Base-by-base conservation (phyloP, 2,113 vertebrate genomes). In the Lathamus discolor region DNA sequence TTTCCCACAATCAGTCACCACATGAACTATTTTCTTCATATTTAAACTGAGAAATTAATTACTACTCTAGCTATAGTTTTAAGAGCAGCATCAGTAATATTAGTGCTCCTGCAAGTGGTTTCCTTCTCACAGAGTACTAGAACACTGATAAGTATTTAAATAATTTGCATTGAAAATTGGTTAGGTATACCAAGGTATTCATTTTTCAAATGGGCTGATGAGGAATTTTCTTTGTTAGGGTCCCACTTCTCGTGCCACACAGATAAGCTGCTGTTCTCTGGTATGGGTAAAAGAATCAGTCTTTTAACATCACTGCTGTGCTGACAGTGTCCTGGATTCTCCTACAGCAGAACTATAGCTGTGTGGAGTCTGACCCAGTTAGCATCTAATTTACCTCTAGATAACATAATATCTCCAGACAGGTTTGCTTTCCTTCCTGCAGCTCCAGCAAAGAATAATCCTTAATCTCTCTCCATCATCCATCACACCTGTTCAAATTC, bases 231-330 rank as follows among this genome's bases (percentile, higher is more conserved):
- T 83, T 90, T 89, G 69, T 48, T 48, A 76, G 76, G 46, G 3
- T 79, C 37, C 57, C 29, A 39, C 86, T 95, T 61, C 61, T 78
- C 3, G 4, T n/a, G 19, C 37, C 62, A 14, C 12, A 16, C 5
- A 44, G 83, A 80, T 62, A 84, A 86, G 35, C 44, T 80, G n/a
- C 22, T 79, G 57, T 86, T 95, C 62, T 80, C 11, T 44, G 68
- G 46, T 81, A 48, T 24, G 74, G 70, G 96, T 80, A 86, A 95
- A 89, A 82, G 82, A 94, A 94, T 90, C 95, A 93, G 69, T 86
- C 55, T 55, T 82, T 94, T 35, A 13, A 73, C 85, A 86, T 46
- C 0, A 0, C 73, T 28, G 35, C 54, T 35, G 67, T 7, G 41
- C 87, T 88, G 77, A 84, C 61, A 29, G 91, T 94, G 57, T 66